Evolutionary conservation across 1,140 invertebrate genomes (phyloP).

Genomic region (Eciton burchellii): DNA sequence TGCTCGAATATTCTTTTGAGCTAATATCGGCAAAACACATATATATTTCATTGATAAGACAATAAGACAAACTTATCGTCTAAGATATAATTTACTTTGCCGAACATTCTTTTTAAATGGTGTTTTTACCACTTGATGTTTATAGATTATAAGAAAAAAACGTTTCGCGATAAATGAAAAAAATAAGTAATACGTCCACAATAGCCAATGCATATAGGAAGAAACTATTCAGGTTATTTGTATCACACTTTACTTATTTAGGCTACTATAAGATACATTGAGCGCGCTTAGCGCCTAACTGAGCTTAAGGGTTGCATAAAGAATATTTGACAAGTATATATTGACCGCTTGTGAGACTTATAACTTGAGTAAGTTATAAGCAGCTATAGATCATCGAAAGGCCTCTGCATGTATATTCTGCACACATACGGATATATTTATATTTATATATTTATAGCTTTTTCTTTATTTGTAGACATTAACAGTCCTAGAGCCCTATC

Average conservation of each 20-base stretch:
- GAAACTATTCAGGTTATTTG: background rate
- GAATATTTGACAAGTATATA: slow-evolving; percentile 66
- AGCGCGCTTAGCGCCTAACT: background rate
- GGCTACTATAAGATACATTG: background rate
- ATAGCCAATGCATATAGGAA: background rate
- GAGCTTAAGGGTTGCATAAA: slow-evolving; percentile 4
- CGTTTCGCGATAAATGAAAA: background rate
- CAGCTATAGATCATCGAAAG: background rate
- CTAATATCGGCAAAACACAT: background rate
- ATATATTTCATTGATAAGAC: background rate
- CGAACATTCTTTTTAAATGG: background rate
- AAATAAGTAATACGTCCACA: background rate
- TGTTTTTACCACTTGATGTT: background rate
- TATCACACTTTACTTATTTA: slow-evolving; percentile 9
- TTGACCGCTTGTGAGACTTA: slow-evolving; percentile 55
- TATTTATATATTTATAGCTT: background rate
- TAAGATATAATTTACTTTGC: background rate
- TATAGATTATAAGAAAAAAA: background rate
- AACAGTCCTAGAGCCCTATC: slow-evolving; percentile 16
- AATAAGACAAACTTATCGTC: background rate
- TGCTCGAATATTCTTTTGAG: slow-evolving; percentile 7
- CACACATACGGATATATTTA: background rate
- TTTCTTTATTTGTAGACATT: background rate
- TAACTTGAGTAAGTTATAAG: background rate
- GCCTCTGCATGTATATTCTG: background rate